Percentiles rank a stretch among this genome's conserved stretches.
Conservation (phyloP, 1,140 invertebrate species). For the Phymastichus coffea region DNA sequence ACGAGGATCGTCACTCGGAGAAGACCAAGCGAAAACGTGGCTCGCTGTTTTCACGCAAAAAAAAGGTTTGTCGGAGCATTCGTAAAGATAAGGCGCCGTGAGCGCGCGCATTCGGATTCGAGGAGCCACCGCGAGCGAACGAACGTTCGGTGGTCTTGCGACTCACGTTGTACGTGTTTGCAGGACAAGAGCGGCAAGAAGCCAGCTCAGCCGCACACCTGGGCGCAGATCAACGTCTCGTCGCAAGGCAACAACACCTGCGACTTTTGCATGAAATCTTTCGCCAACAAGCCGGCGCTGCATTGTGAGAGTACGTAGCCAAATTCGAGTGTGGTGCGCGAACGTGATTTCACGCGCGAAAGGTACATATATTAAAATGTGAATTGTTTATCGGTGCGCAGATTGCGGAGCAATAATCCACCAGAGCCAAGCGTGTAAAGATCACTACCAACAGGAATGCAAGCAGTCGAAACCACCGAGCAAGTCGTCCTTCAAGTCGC, state of each 20-base stretch:
- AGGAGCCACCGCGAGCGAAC: too few species aligned
- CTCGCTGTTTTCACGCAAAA: conserved; percentile 86
- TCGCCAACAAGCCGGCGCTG: conserved; percentile 75
- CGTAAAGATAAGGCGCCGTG: too few species aligned
- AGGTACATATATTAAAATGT: too few species aligned
- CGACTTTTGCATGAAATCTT: conserved; percentile 78
- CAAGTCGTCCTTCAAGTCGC: conserved; percentile 48
- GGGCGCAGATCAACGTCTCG: conserved; percentile 65
- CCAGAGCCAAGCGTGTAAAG: conserved; percentile 82
- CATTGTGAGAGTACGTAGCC: conserved; percentile 67
- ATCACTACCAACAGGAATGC: conserved; percentile 75
- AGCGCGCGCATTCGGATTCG: too few species aligned
- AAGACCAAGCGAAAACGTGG: conserved; percentile 80
- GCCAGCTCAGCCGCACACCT: conserved; percentile 64
- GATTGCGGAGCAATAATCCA: conserved; percentile 83
- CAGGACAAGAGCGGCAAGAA: conserved; percentile 54
- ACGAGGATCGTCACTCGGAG: conserved; percentile 73
- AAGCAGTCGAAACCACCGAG: conserved; percentile 50
- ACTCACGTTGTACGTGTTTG: too few species aligned
- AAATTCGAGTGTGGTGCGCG: too few species aligned
- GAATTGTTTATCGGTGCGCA: too few species aligned
- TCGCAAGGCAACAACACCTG: conserved; percentile 57
- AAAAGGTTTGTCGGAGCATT: conserved; percentile 63
- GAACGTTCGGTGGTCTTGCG: too few species aligned
- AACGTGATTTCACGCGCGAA: too few species aligned